Conservation (phyloP, 92 coral and sea anemone genomes). For the Epizoanthus scotinus region DNA sequence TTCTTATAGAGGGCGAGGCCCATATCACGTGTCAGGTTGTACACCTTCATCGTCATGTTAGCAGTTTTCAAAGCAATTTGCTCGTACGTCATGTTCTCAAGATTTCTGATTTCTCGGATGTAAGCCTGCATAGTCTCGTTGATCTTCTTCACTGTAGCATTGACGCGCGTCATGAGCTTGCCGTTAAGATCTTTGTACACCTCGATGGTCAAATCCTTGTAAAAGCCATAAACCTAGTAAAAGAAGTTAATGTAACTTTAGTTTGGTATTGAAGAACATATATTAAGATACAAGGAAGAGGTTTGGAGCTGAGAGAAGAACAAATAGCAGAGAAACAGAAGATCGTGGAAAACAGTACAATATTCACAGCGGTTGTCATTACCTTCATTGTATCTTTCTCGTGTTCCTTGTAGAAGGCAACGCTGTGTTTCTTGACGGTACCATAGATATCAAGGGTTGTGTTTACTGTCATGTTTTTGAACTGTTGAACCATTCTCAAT, state of each 20-base stretch:
- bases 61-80: constrained; percentile 58
- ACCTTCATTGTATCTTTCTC: constrained; percentile 51
- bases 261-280: too few relatives aligned
- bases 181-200: constrained; percentile 58
- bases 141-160: constrained; percentile 46
- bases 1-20: constrained; percentile 78
- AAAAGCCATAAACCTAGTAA: constrained; percentile 55
- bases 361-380: not conserved
- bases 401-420: constrained; percentile 69
- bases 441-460: constrained; percentile 55
- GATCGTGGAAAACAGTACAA: not conserved
- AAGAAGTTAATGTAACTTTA: not conserved
- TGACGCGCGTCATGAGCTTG: constrained; percentile 39
- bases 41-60: constrained; percentile 58
- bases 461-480: constrained; percentile 55
- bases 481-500: constrained; percentile 28
- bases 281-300: too few relatives aligned
- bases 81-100: constrained; percentile 82
- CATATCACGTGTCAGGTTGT: constrained; percentile 56
- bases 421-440: constrained; percentile 38
- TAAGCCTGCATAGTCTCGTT: constrained; percentile 45
- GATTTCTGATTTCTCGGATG: constrained; percentile 59
- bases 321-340: not conserved
- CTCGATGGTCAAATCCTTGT: constrained; percentile 57
- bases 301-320: not conserved